Evolutionary conservation across 1,140 invertebrate species (phyloP).

Genomic region (Phenacoccus solenopsis): DNA sequence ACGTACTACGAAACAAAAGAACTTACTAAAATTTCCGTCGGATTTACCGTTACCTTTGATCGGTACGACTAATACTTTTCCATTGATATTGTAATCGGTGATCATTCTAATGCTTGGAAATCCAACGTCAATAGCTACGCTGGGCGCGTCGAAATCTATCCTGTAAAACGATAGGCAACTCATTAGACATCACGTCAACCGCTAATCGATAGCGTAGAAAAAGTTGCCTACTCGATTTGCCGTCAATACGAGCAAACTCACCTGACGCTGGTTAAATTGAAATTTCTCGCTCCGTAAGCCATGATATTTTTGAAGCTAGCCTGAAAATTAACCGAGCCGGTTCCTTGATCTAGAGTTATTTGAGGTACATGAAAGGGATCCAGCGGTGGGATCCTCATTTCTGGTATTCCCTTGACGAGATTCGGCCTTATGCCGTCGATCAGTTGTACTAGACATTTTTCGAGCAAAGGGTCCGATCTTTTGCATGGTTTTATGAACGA

Average conservation of each 20-base stretch:
- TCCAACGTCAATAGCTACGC: slow-evolving; percentile 6
- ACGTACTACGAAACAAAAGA: not conserved
- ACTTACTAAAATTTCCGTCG: slow-evolving; percentile 25
- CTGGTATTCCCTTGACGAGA: slow-evolving; percentile 22
- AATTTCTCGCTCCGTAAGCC: slow-evolving; percentile 19
- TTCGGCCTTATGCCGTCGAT: slow-evolving; percentile 17
- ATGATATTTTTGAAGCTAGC: slow-evolving; percentile 24
- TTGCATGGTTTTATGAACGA: slow-evolving; percentile 25
- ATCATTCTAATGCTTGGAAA: slow-evolving; percentile 20
- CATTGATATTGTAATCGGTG: slow-evolving; percentile 22
- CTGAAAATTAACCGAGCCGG: slow-evolving; percentile 20
- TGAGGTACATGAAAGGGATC: slow-evolving; percentile 22
- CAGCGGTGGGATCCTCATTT: slow-evolving; percentile 22
- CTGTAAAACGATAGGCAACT: slow-evolving; percentile 9
- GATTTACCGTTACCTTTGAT: slow-evolving; percentile 24
- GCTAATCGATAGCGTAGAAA: not conserved
- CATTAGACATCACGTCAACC: not conserved
- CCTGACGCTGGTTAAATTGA: slow-evolving; percentile 20
- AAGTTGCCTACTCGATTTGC: not conserved
- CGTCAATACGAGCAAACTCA: not conserved
- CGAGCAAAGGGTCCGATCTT: slow-evolving; percentile 19
- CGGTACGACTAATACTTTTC: slow-evolving; percentile 23
- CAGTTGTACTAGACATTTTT: slow-evolving; percentile 20
- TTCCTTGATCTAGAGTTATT: slow-evolving; percentile 21
- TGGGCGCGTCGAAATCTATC: slow-evolving; percentile 15